phyloP scores from a whole-genome alignment of 2,888 invertebrate genomes.

The Drosophila melanocephala region DNA sequence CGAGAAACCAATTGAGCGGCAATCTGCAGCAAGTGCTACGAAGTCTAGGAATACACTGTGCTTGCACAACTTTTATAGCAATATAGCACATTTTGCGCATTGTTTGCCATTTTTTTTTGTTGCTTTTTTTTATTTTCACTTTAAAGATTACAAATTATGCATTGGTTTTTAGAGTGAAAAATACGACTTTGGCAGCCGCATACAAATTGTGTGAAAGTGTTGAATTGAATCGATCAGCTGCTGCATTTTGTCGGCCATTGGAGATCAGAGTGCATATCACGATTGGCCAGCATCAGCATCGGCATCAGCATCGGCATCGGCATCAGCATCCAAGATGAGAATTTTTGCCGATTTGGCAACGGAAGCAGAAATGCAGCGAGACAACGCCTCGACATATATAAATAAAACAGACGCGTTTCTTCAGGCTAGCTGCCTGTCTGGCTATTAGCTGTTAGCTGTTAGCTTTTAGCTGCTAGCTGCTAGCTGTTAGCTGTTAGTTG shows the following conservation, averaged over 20 bases:
- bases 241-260: background rate
- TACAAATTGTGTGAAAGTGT: background rate
- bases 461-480: conserved; percentile 20
- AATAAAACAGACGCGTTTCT: conserved; percentile 63
- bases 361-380: conserved; percentile 33
- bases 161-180: background rate
- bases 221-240: conserved; percentile 4
- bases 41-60: background rate
- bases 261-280: conserved; percentile 15
- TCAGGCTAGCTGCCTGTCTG: background rate
- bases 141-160: background rate
- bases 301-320: background rate
- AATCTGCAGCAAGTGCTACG: background rate
- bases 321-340: background rate
- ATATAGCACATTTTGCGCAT: background rate
- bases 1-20: background rate
- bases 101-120: background rate
- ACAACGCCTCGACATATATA: conserved; percentile 39
- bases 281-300: background rate
- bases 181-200: background rate
- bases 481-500: background rate
- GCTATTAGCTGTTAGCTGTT: conserved; percentile 2
- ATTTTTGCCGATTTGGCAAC: conserved; percentile 39
- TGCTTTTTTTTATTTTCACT: background rate
- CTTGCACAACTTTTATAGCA: background rate